Base-by-base conservation (phyloP, 1,140 invertebrate genomes). In the Neomicropteryx cornuta region DNA sequence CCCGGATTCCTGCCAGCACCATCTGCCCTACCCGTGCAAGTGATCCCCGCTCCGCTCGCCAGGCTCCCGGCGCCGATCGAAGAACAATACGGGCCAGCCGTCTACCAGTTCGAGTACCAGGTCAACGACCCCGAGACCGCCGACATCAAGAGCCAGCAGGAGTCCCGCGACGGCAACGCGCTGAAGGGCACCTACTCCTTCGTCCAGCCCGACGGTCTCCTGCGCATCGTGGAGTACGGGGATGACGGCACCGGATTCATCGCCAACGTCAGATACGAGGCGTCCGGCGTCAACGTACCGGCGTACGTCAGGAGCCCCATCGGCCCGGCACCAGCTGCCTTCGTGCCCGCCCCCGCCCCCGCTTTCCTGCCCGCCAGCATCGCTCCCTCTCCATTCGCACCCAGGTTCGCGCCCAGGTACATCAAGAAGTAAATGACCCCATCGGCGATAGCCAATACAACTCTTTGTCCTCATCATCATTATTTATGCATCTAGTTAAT, bases 21-120 rank as follows among this genome's bases (percentile, higher is more conserved):
- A 5, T 47, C 46, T 38, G 44, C 47, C 27, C 46, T 46, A 17
- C 36, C 47, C 0, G 28, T 50, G 3, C 62, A 64, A 2, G 47
- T 56, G 35, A 47, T 49, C n/a, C 42, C 44, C 31, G 42, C 57
- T 24, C 46, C 49, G 10, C 38, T 44, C 14, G 45, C 49, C 14
- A 44, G 24, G 41, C 50, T 18, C 39, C 44, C 10, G 44, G 51
- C 14, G 53, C n/a, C n/a, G n/a, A n/a, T n/a, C n/a, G n/a, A n/a
- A n/a, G n/a, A n/a, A n/a, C n/a, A 31, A 5, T 61, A 64, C 28
- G 67, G 62, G 31, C 68, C 69, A 43, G 69, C 66, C 0, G 68
- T 72, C 37, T 76, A 76, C 43, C 56, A 71, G 32, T 76, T 68
- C 51, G 66, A 68, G 0, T 75, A 76, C 46, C 70, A 67, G 10